Base-by-base conservation (phyloP, 2,797 vertebrate species). In the Florisuga fusca region DNA sequence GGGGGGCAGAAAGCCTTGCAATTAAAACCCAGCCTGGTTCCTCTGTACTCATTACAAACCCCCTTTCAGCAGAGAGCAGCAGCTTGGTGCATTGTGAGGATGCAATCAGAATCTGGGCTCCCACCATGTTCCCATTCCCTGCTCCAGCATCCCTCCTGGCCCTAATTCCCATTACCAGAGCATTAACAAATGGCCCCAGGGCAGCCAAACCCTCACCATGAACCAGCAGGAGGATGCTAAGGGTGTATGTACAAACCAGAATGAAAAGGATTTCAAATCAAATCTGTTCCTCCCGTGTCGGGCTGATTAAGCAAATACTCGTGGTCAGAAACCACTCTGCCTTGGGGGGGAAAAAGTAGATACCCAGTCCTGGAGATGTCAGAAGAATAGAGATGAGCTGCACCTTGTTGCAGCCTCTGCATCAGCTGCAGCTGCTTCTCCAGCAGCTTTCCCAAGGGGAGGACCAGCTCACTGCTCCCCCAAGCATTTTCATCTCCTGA, bases 101-200 rank as follows among this genome's bases (percentile, higher is more conserved):
- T 38, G 13, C 0, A 27, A 51, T 6, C 67, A 74, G 89, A 53
- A 84, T 26, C 45, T 3, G 4, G 29, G 67, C 26, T 54, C 88
- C 76, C 62, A 46, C 73, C 63, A 20, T 45, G 22, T 10, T 9
- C 50, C 68, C 41, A 68, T 75, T 82, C 80, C 84, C 48, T 3
- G 3, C 53, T 61, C 62, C 43, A 75, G 68, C 66, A 74, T 2
- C 62, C 6, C 63, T 78, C 18, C 3, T 2, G 58, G n/a, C 21
- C 21, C 85, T 58, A 76, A 93, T 76, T 58, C 86, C 41, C 92
- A 51, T 72, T 75, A 96, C 58, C 88, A 46, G 84, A 82, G 84
- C 45, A 4, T 92, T 95, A 92, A 87, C 77, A 18, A 79, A 75
- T 17, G 21, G 69, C 94, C 77, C 25, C 27, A 66, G 48, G 94